Evolutionary conservation across 2,113 vertebrate genomes (phyloP).

Genomic region (Arenaria interpres): DNA sequence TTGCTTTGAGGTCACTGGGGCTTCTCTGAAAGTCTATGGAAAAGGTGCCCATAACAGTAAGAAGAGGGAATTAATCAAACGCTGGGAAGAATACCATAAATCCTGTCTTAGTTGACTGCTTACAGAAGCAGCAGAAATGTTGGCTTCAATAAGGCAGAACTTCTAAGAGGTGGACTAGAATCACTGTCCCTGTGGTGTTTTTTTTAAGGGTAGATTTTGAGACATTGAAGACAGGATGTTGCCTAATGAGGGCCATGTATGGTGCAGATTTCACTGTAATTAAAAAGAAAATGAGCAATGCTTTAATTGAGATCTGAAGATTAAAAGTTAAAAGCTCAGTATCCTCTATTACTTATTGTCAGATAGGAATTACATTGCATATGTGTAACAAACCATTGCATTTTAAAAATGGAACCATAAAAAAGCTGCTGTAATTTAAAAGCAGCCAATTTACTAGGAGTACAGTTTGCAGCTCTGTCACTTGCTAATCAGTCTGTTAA

Average conservation of each 20-base stretch:
- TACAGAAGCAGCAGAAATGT: neutral
- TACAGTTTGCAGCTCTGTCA: slow-evolving; percentile 52
- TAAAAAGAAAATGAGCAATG: slow-evolving; percentile 61
- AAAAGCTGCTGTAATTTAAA: slow-evolving; percentile 66
- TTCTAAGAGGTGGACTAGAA: neutral
- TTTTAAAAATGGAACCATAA: slow-evolving; percentile 61
- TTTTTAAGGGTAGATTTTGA: neutral
- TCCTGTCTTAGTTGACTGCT: neutral
- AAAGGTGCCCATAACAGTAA: neutral
- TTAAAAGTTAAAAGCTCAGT: slow-evolving; percentile 50
- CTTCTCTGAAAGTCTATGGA: neutral
- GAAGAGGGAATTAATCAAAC: neutral
- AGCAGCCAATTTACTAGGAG: slow-evolving; percentile 61
- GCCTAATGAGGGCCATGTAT: neutral
- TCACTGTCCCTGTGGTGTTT: neutral
- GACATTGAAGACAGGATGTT: neutral
- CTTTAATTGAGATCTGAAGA: slow-evolving; percentile 61
- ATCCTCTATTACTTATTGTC: slow-evolving; percentile 44
- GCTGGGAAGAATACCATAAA: neutral
- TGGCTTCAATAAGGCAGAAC: neutral
- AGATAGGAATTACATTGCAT: slow-evolving; percentile 34
- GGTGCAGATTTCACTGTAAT: slow-evolving; percentile 41
- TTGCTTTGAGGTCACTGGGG: neutral
- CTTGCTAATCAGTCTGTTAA: slow-evolving; percentile 76
- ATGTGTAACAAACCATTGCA: slow-evolving; percentile 62